These are phyloP conservation scores for Bubo blakistoni DNA, from an alignment of 2,113 vertebrate species.

Conservation along the genomic window DNA sequence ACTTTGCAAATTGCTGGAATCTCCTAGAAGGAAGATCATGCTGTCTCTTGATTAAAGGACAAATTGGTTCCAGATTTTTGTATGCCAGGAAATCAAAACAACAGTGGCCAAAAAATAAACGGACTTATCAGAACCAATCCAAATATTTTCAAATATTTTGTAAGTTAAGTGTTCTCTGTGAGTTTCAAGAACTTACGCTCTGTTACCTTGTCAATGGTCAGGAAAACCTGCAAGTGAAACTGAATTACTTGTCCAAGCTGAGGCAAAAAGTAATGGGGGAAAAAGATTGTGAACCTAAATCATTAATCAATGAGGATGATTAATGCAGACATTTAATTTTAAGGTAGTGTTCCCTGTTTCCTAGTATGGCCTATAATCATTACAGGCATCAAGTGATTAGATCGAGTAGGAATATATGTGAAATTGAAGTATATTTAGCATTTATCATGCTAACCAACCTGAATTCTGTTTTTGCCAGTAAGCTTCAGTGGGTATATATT, in stretches of 20 bases:
- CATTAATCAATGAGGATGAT: neutral
- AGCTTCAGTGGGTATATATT: neutral
- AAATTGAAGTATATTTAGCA: neutral
- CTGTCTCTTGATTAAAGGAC: neutral
- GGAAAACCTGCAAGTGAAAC: neutral
- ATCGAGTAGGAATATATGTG: neutral
- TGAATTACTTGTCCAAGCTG: neutral
- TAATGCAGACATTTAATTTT: neutral
- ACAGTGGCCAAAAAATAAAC: neutral
- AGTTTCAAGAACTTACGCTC: neutral
- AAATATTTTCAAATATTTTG: neutral
- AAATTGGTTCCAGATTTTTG: neutral
- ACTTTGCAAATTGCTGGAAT: neutral
- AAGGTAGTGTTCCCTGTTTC: neutral
- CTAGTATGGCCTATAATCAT: neutral
- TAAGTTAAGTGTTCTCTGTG: neutral
- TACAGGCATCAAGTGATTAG: neutral
- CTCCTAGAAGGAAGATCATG: neutral
- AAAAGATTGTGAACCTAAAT: neutral
- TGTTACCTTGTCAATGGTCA: neutral
- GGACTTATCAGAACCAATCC: neutral
- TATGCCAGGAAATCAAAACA: neutral
- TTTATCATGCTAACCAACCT: neutral
- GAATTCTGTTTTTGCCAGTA: neutral
- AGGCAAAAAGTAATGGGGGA: neutral